Base-by-base conservation (phyloP, 2,797 vertebrate species). In the Uromys caudimaculatus region DNA sequence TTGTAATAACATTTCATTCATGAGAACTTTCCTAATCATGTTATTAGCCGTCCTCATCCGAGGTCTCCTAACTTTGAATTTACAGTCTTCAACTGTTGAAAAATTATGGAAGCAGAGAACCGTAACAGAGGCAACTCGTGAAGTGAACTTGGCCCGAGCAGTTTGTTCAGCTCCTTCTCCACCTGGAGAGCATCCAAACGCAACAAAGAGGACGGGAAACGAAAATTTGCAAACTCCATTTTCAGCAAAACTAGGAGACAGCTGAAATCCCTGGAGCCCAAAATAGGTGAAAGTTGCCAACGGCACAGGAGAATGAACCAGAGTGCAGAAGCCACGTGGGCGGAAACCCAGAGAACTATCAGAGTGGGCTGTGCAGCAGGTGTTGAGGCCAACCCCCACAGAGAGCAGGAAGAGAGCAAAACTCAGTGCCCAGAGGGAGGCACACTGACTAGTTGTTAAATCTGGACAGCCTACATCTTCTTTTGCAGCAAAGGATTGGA, bases 161-260 rank as follows among this genome's bases (percentile, higher is more conserved):
- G 92, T 91, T 84, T 94, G 75, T 60, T 52, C 87, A 91, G n/a
- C 92, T 94, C 93, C 69, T 92, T 96, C 83, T 86, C 79, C 54
- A n/a, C 44, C 79, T 98, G 96, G 97, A 97, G 56, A 90, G 17
- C 79, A 84, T 96, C 96, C 97, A 97, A 97, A 82, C 94, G 92
- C 92, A 97, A 94, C 96, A 97, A 84, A 81, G 52, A 96, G 91
- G 95, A 95, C 73, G 71, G 76, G 95, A 96, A 97, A 94, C 78
- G 93, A 97, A 96, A 96, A 97, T 94, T 87, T 81, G 83, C 95
- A 96, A 97, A 94, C 96, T 94, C 91, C 88, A 67, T 97, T 97
- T 97, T 94, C 95, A 95, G 97, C 38, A 91, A 95, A 94, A 94
- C 90, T 82, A 95, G 87, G 71, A 96, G 97, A 96, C 92, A 93